A percentile compares a stretch with the other conserved stretches of the same genome.
Evolutionary conservation across 2,888 invertebrate genomes (phyloP).

Genomic region (Perithous albicinctus): DNA sequence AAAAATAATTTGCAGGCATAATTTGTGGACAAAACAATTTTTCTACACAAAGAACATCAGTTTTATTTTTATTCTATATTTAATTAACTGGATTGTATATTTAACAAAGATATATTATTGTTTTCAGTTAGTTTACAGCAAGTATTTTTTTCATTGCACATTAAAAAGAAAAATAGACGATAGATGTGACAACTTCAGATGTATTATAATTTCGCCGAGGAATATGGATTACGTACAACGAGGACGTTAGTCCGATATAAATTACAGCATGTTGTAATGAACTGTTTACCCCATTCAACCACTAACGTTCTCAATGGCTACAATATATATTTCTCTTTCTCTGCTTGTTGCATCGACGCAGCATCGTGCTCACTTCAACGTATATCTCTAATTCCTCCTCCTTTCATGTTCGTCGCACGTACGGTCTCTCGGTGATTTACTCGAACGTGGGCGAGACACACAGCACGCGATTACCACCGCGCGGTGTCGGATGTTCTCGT

Average conservation of each 20-base stretch:
- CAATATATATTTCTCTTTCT: neutral
- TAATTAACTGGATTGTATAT: too few species aligned
- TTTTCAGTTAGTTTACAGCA: too few species aligned
- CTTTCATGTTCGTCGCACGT: slow-evolving; percentile 14
- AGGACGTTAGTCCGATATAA: slow-evolving; percentile 14
- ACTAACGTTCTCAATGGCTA: slow-evolving; percentile 7
- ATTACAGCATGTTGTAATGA: slow-evolving; percentile 37
- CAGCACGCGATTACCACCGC: slow-evolving; percentile 33
- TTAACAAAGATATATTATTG: too few species aligned
- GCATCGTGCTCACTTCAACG: slow-evolving; percentile 4
- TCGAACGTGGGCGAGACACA: slow-evolving; percentile 43
- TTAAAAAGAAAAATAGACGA: neutral
- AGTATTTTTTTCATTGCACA: too few species aligned
- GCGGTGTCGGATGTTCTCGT: slow-evolving; percentile 29
- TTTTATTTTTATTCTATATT: too few species aligned
- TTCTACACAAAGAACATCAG: too few species aligned
- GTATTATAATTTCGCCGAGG: neutral
- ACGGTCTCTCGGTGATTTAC: slow-evolving; percentile 37
- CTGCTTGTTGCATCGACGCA: slow-evolving; percentile 3
- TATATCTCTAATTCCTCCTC: slow-evolving; percentile 1
- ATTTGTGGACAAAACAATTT: too few species aligned
- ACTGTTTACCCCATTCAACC: slow-evolving; percentile 38
- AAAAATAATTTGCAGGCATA: too few species aligned
- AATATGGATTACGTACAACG: slow-evolving; percentile 23
- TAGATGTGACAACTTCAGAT: neutral